These are phyloP conservation scores for Thecophora atra DNA, from an alignment of 2,888 invertebrate species.

Conservation along the genomic window DNA sequence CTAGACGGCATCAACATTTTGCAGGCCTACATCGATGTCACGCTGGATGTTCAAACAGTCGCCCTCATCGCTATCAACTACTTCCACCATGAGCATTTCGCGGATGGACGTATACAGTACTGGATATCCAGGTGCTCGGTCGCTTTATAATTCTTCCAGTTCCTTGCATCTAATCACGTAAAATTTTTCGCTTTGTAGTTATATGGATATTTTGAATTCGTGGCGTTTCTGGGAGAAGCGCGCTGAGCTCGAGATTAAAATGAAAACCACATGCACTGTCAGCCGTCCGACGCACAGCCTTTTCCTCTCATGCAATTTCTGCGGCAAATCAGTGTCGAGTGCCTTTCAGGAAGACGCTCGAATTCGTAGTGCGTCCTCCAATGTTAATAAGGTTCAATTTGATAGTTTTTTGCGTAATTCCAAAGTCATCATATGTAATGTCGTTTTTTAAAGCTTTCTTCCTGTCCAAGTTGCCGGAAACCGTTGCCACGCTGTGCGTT, in stretches of 20 bases:
- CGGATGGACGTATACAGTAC: slow-evolving; percentile 71
- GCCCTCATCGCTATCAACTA: slow-evolving; percentile 82
- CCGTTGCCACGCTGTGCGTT: slow-evolving; percentile 94
- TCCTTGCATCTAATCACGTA: background rate
- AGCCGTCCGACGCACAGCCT: slow-evolving; percentile 73
- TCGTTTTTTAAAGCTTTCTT: slow-evolving; percentile 73
- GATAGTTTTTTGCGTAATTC: background rate
- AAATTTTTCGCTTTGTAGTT: slow-evolving; percentile 69
- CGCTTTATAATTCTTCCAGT: background rate
- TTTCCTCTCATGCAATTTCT: slow-evolving; percentile 91
- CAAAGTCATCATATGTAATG: background rate
- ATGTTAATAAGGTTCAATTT: slow-evolving; percentile 58
- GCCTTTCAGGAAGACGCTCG: slow-evolving; percentile 75
- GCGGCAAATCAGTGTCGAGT: slow-evolving; percentile 90
- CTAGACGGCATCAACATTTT: slow-evolving; percentile 80
- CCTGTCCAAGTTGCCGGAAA: slow-evolving; percentile 94
- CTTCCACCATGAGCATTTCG: slow-evolving; percentile 76
- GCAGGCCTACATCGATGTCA: slow-evolving; percentile 85
- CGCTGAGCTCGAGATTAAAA: slow-evolving; percentile 87
- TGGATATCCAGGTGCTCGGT: slow-evolving; percentile 75
- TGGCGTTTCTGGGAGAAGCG: slow-evolving; percentile 93
- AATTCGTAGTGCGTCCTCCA: slow-evolving; percentile 60
- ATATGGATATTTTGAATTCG: slow-evolving; percentile 83
- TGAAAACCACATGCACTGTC: slow-evolving; percentile 69
- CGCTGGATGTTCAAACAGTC: slow-evolving; percentile 92